Evolutionary conservation across 2,888 invertebrate species (phyloP).

Genomic region (Parnassius orleans): DNA sequence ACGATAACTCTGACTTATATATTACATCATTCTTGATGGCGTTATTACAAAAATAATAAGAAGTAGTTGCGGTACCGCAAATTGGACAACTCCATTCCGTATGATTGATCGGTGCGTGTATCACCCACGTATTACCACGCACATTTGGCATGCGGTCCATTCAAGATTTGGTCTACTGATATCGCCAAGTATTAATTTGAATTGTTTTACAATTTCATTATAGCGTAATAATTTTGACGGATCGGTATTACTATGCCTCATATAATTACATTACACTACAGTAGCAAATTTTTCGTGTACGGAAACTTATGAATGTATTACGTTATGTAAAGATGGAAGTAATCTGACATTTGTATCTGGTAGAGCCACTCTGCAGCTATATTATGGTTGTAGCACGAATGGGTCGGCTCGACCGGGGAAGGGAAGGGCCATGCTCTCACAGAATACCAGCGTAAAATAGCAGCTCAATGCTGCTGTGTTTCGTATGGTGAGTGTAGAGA

Average conservation of each 20-base stretch:
- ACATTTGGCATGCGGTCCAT: conserved; percentile 35
- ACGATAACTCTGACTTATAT: conserved; percentile 46
- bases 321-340: too few species aligned
- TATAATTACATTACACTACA: neutral
- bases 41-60: conserved; percentile 59
- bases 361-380: too few species aligned
- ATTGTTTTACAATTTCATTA: conserved; percentile 48
- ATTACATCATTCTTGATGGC: conserved; percentile 43
- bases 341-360: too few species aligned
- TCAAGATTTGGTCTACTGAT: conserved; percentile 35
- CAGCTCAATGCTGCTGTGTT: too few species aligned
- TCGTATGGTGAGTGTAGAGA: too few species aligned
- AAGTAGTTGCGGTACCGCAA: conserved; percentile 55
- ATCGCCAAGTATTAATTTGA: conserved; percentile 32
- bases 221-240: conserved; percentile 45
- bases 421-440: too few species aligned
- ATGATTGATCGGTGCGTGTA: conserved; percentile 64
- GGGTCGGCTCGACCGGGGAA: too few species aligned
- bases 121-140: conserved; percentile 69
- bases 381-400: too few species aligned
- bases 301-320: too few species aligned
- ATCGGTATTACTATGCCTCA: conserved; percentile 34
- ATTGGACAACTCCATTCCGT: conserved; percentile 66
- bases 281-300: too few species aligned
- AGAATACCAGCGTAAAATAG: too few species aligned